Base-by-base conservation (phyloP, 2,888 invertebrate species). In the Epistrophe grossulariae region DNA sequence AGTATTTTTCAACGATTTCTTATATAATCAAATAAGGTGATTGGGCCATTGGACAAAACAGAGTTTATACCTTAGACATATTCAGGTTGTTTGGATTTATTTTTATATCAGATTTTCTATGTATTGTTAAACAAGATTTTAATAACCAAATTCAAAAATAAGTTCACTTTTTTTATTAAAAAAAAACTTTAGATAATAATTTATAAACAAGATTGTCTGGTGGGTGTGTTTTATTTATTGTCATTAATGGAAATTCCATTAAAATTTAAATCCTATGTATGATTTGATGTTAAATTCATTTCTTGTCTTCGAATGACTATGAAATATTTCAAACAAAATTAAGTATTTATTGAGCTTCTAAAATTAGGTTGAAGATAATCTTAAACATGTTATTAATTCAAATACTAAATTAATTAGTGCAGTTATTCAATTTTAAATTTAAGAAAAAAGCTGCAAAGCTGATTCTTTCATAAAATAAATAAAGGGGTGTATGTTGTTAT, bases 1-100 rank as follows among this genome's bases (percentile, higher is more conserved):
- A 8, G 8, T 17, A 50, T 17, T 38, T 19, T 8, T 66, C 10
- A 28, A 17, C 17, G 8, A 15, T 62, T 24, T 19, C 24, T 66
- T 48, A 17, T 45, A 66, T 66, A 66, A 66, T n/a, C 64, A 8
- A 15, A 31, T 19, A 35, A 66, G 19, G 68, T 38, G 50, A 50
- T 19, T 38, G 68, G 66, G 50, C 13, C 35, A 66, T 15, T 66
- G 8, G 68, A 17, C 19, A 68, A 35, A 50, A 19, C 19, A 35
- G 35, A 38, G 6, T 17, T 48, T 11, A 19, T 17, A 35, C 13
- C 17, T 19, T 4, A 48, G 11, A 50, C 50, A 19, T 9, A 13
- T 68, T 50, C 31, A 48, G 17, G 17, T 66, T 66, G 17, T 17
- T 19, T 17, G 43, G n/a, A 15, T 48, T 66, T 45, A 13, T 19